These are phyloP conservation scores for Leptestheria dahalacensis DNA, from an alignment of 1,140 invertebrate genomes.

Conservation along the genomic window DNA sequence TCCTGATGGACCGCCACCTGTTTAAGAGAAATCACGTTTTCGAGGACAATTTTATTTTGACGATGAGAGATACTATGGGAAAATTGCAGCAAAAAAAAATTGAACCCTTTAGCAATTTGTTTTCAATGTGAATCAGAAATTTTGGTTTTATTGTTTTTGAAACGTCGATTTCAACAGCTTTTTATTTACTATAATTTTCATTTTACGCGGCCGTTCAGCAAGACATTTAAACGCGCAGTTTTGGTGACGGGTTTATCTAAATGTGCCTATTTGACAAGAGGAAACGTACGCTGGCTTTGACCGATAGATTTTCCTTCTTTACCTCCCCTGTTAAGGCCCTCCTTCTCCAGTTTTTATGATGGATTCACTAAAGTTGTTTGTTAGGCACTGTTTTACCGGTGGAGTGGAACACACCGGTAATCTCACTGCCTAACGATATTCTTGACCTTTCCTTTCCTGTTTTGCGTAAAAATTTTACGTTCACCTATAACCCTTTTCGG, in stretches of 20 bases:
- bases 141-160: not conserved
- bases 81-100: too few relatives aligned
- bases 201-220: not conserved
- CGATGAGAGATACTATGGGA: too few relatives aligned
- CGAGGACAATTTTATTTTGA: not conserved
- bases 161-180: not conserved
- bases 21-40: slow-evolving; percentile 34
- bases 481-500: too few relatives aligned
- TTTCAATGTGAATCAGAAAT: not conserved
- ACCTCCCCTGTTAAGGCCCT: not conserved
- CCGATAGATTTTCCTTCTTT: too few relatives aligned
- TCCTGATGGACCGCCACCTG: slow-evolving; percentile 73
- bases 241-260: not conserved
- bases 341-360: not conserved
- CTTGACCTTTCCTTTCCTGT: too few relatives aligned
- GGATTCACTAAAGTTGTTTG: not conserved
- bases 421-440: not conserved
- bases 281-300: too few relatives aligned
- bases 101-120: too few relatives aligned
- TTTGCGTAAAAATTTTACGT: too few relatives aligned
- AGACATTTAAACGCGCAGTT: not conserved
- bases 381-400: not conserved
- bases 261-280: not conserved
- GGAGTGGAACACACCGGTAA: not conserved
- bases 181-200: too few relatives aligned